Evolutionary conservation across 2,113 vertebrate genomes (phyloP).

Genomic region (Acrocephalus arundinaceus): DNA sequence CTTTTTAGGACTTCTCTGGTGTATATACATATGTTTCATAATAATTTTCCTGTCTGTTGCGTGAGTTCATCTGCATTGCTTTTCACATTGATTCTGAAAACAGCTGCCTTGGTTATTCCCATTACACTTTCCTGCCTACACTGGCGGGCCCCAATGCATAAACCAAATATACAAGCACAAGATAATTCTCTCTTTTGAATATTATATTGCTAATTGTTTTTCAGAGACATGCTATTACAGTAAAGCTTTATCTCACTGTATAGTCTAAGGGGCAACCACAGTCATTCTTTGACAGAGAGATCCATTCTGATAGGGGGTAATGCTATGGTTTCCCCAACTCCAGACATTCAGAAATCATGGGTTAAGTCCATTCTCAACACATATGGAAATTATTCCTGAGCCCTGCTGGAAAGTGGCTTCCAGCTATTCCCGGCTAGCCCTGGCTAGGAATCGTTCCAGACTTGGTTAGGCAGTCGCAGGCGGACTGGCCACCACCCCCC

Average conservation of each 20-base stretch:
- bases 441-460: too few relatives aligned
- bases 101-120: neutral
- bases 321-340: neutral
- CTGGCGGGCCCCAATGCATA: neutral
- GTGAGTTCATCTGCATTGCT: neutral
- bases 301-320: neutral
- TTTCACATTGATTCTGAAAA: constrained; percentile 23
- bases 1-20: neutral
- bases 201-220: neutral
- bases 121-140: neutral
- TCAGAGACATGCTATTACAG: neutral
- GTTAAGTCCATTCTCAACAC: neutral
- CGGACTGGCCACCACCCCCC: too few relatives aligned
- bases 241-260: neutral
- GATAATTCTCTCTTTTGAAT: neutral
- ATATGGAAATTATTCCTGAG: too few relatives aligned
- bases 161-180: neutral
- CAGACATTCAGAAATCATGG: neutral
- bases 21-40: neutral
- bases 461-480: too few relatives aligned
- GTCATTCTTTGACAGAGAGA: neutral
- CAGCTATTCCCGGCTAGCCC: too few relatives aligned
- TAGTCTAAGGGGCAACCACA: neutral
- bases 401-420: too few relatives aligned
- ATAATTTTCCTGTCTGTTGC: neutral